phyloP scores from a whole-genome alignment of 2,797 vertebrate species.

The Typhlichthys eigenmanni region DNA sequence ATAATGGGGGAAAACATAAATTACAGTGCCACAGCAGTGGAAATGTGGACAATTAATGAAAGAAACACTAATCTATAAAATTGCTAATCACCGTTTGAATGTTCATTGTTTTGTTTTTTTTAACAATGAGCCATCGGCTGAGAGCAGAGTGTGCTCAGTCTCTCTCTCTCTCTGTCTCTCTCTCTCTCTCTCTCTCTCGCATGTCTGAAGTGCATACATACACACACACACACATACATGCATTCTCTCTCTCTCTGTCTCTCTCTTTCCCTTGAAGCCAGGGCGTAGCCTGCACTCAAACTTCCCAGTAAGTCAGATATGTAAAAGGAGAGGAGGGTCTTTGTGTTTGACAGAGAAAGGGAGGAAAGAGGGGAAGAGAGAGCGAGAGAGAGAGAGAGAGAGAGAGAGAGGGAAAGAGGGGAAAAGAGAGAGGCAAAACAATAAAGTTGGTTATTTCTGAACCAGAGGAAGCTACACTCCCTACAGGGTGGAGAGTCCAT shows the following conservation, averaged over 20 bases:
- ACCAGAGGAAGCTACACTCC: slow-evolving; percentile 74
- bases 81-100: too few species aligned
- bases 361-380: slow-evolving; percentile 5
- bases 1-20: too few species aligned
- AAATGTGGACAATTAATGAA: too few species aligned
- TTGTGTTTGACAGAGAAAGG: slow-evolving; percentile 19
- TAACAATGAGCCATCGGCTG: too few species aligned
- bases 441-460: slow-evolving; percentile 78
- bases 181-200: neutral
- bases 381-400: slow-evolving; percentile 17
- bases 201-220: too few species aligned
- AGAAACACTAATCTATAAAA: too few species aligned
- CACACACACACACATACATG: too few species aligned
- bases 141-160: too few species aligned
- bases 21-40: too few species aligned
- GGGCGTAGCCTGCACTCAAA: slow-evolving; percentile 70
- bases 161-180: slow-evolving; percentile 1
- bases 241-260: neutral
- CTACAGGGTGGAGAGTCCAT: slow-evolving; percentile 68
- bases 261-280: slow-evolving; percentile 52
- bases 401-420: slow-evolving; percentile 26
- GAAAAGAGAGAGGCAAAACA: slow-evolving; percentile 50
- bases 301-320: slow-evolving; percentile 71
- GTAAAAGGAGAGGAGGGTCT: slow-evolving; percentile 54
- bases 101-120: too few species aligned